These are phyloP conservation scores for Leptothorax acervorum DNA, from an alignment of 2,888 invertebrate species.

Conservation along the genomic window DNA sequence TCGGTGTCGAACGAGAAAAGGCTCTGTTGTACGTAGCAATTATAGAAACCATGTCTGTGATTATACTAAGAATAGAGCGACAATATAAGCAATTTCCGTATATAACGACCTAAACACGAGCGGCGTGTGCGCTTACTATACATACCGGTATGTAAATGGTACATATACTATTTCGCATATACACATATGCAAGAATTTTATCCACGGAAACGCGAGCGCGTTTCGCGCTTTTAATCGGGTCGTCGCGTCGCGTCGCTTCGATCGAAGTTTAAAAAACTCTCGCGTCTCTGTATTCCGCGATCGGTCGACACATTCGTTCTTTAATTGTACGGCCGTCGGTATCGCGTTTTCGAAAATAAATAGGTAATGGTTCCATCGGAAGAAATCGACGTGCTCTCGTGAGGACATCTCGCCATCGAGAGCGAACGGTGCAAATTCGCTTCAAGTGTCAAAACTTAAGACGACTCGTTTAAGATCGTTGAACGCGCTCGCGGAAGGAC, in stretches of 20 bases:
- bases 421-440: not conserved
- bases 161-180: conserved; percentile 57
- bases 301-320: not conserved
- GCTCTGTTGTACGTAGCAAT: conserved; percentile 83
- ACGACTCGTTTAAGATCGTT: conserved; percentile 21
- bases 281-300: not conserved
- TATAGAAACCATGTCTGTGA: conserved; percentile 83
- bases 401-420: not conserved
- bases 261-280: not conserved
- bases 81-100: conserved; percentile 74
- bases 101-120: conserved; percentile 72
- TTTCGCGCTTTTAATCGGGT: conserved; percentile 20
- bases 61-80: conserved; percentile 81
- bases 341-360: not conserved
- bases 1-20: conserved; percentile 76
- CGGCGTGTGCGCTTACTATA: conserved; percentile 54
- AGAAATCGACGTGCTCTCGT: not conserved
- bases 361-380: not conserved
- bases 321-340: not conserved
- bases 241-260: not conserved
- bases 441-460: not conserved
- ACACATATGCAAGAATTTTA: conserved; percentile 21
- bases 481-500: not conserved
- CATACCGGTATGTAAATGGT: conserved; percentile 67
- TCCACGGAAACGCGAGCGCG: not conserved